Percentiles rank a stretch among this genome's conserved stretches.
phyloP scores from a whole-genome alignment of 2,888 invertebrate genomes.

The Encarsia formosa region DNA sequence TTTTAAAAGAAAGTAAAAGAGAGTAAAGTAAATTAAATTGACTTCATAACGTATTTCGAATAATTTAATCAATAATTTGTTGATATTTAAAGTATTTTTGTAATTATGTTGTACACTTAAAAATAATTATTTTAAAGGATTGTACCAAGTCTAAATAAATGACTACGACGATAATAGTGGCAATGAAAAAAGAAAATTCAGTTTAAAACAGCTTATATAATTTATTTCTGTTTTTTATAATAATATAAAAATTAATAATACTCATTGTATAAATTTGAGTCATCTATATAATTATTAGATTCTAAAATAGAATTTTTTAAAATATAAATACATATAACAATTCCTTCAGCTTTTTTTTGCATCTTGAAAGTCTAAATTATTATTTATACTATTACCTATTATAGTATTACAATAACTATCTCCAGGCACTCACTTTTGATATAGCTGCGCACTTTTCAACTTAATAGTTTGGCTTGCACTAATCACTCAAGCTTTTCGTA shows the following conservation, averaged over 20 bases:
- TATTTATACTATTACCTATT: not conserved
- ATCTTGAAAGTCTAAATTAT: constrained; percentile 17
- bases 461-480: constrained; percentile 7
- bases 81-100: too few species aligned
- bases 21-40: too few species aligned
- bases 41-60: too few species aligned
- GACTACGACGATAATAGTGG: not conserved
- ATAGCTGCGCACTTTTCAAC: constrained; percentile 13
- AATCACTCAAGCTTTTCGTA: constrained; percentile 8
- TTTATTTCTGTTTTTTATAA: constrained; percentile 24
- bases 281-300: constrained; percentile 13
- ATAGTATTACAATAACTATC: constrained; percentile 12
- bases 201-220: constrained; percentile 23
- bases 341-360: constrained; percentile 17
- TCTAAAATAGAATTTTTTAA: constrained; percentile 19
- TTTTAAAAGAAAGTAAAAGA: too few species aligned
- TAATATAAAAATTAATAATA: constrained; percentile 28
- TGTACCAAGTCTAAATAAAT: not conserved
- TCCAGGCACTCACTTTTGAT: constrained; percentile 14
- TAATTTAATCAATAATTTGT: too few species aligned
- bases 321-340: constrained; percentile 23
- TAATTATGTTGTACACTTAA: too few species aligned
- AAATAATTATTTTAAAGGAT: too few species aligned
- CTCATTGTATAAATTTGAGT: constrained; percentile 13
- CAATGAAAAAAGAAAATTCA: not conserved